phyloP scores from a whole-genome alignment of 2,113 vertebrate genomes.

The Peucedramus taeniatus region DNA sequence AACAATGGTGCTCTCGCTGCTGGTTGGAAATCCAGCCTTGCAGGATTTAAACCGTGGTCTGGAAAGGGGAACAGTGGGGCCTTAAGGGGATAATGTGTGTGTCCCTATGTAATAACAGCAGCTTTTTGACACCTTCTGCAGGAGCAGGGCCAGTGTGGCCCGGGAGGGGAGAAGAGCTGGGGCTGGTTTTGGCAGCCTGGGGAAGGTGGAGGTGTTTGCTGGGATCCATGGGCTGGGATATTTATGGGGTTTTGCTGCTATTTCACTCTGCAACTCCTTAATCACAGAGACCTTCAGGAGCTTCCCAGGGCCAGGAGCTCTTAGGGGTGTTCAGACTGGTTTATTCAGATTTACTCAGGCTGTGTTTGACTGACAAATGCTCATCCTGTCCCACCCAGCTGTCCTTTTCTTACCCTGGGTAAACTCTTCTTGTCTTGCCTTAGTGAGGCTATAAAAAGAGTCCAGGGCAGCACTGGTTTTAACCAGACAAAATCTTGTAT shows the following conservation, averaged over 20 bases:
- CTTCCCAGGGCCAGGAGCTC: neutral
- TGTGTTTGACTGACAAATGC: neutral
- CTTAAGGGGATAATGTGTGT: neutral
- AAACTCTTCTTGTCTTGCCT: neutral
- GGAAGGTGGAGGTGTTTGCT: neutral
- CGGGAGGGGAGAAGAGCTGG: neutral
- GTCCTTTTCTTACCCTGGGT: neutral
- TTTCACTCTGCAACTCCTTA: neutral
- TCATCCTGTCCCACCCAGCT: neutral
- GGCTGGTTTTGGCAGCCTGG: neutral
- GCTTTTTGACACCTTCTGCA: neutral
- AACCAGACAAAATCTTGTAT: neutral
- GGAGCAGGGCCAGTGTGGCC: neutral
- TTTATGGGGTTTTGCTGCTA: fast-evolving
- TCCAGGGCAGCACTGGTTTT: fast-evolving
- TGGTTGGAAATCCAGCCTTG: neutral
- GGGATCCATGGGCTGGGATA: fast-evolving
- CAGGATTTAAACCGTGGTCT: fast-evolving
- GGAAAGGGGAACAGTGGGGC: neutral
- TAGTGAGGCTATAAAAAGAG: neutral
- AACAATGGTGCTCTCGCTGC: fast-evolving
- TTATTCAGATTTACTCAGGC: neutral
- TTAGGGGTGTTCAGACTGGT: fast-evolving
- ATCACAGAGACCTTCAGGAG: neutral
- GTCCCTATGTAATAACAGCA: neutral